Conservation (phyloP, 2,113 vertebrate species). For the Lophius piscatorius region DNA sequence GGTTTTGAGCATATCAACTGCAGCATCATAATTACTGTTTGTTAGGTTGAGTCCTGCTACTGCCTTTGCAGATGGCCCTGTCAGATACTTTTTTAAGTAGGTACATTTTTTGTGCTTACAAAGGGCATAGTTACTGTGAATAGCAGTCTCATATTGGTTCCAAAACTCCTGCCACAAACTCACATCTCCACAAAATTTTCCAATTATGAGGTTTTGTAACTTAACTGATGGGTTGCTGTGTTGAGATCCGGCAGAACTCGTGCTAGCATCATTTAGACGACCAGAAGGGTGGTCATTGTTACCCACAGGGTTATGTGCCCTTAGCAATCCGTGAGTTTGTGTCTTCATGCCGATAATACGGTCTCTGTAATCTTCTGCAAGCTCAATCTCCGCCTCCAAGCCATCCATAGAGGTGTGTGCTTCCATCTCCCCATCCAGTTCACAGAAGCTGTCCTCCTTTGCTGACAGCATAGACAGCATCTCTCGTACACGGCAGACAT, state of each 20-base stretch:
- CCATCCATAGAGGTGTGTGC: too few relatives aligned
- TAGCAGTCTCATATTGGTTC: background rate
- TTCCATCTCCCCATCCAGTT: too few relatives aligned
- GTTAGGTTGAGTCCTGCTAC: background rate
- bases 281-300: background rate
- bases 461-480: background rate
- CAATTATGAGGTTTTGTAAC: background rate
- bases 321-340: too few relatives aligned
- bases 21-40: constrained; percentile 12
- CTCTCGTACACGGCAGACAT: background rate
- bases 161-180: constrained; percentile 18
- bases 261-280: background rate
- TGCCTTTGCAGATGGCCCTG: background rate
- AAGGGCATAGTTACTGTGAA: background rate
- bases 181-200: background rate
- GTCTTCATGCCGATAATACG: too few relatives aligned
- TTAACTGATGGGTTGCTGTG: background rate
- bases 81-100: constrained; percentile 5
- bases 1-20: constrained; percentile 1
- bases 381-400: too few relatives aligned
- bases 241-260: background rate
- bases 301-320: too few relatives aligned
- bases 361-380: too few relatives aligned
- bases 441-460: too few relatives aligned
- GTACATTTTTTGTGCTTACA: background rate